phyloP scores from a whole-genome alignment of 2,888 invertebrate genomes.

The Prionchulus punctatus region DNA sequence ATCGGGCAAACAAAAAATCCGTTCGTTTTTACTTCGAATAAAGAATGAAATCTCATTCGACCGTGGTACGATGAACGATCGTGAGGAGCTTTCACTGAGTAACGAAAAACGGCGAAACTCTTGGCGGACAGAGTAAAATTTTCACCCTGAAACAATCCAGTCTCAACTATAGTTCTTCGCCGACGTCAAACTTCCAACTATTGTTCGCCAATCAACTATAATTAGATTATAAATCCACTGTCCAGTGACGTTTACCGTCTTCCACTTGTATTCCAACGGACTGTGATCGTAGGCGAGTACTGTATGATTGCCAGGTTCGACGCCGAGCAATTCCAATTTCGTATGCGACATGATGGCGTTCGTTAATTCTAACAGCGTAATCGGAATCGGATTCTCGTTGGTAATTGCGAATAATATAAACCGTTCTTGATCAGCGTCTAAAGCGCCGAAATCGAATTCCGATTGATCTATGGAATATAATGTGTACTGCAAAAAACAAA shows the following conservation, averaged over 20 bases:
- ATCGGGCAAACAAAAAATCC: constrained; percentile 10
- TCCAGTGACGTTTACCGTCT: neutral
- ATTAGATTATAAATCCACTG: neutral
- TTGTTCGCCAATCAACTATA: neutral
- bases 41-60: constrained; percentile 36
- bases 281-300: constrained; percentile 29
- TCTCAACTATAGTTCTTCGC: neutral
- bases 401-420: constrained; percentile 53
- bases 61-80: constrained; percentile 23
- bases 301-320: constrained; percentile 35
- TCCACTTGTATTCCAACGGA: constrained; percentile 17
- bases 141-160: constrained; percentile 14
- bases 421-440: constrained; percentile 44
- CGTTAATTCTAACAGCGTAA: constrained; percentile 41
- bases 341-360: constrained; percentile 22
- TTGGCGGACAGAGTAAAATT: constrained; percentile 20
- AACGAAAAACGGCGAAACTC: constrained; percentile 50
- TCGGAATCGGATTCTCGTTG: constrained; percentile 57
- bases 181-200: neutral
- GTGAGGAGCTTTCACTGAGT: constrained; percentile 52
- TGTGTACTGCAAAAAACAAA: constrained; percentile 33
- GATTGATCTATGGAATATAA: constrained; percentile 26
- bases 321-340: constrained; percentile 31
- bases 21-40: constrained; percentile 32
- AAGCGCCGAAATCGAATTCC: constrained; percentile 42